Evolutionary conservation across 2,888 invertebrate genomes (phyloP).

Genomic region (Phymatocera aterrima): DNA sequence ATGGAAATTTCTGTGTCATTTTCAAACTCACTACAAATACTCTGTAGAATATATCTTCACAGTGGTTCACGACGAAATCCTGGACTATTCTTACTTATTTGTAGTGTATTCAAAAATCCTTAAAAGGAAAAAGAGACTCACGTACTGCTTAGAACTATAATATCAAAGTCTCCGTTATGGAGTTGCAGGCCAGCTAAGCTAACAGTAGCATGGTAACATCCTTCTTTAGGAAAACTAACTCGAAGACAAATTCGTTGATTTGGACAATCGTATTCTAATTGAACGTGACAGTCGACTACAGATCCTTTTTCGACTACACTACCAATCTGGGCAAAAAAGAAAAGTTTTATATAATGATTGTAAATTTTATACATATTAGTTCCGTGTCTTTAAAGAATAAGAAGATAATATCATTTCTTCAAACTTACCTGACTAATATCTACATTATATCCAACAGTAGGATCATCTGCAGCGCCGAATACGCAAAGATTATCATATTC

Average conservation of each 20-base stretch:
- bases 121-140: slow-evolving; percentile 53
- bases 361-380: neutral
- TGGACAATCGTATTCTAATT: slow-evolving; percentile 85
- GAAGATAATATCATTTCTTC: neutral
- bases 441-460: slow-evolving; percentile 77
- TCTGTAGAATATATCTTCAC: neutral
- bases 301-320: slow-evolving; percentile 77
- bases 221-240: slow-evolving; percentile 87
- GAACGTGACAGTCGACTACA: slow-evolving; percentile 76
- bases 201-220: slow-evolving; percentile 89
- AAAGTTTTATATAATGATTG: no score
- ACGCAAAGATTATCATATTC: slow-evolving; percentile 91
- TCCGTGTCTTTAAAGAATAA: neutral
- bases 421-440: slow-evolving; percentile 71
- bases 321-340: slow-evolving; percentile 77
- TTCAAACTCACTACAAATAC: no score
- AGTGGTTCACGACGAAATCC: neutral
- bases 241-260: slow-evolving; percentile 87
- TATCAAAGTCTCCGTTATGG: slow-evolving; percentile 94
- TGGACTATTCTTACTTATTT: neutral
- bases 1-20: no score
- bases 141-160: slow-evolving; percentile 92
- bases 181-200: slow-evolving; percentile 85
- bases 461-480: slow-evolving; percentile 79
- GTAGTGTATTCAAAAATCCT: slow-evolving; percentile 1